Evolutionary conservation across 2,113 vertebrate genomes (phyloP).

Genomic region (Thinocorus orbignyianus): DNA sequence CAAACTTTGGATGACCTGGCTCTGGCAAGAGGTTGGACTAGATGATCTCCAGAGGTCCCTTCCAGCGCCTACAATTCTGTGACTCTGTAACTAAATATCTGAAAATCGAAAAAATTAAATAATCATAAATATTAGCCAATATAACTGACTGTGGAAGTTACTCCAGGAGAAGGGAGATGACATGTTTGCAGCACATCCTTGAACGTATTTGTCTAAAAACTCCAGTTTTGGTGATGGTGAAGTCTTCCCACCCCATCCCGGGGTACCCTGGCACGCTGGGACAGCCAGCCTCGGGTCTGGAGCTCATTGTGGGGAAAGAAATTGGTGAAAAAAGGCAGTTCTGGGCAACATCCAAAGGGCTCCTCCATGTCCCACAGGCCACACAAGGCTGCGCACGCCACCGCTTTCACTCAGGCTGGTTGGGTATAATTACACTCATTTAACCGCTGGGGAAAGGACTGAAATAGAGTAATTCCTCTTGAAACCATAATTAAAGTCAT

Average conservation of each 20-base stretch:
- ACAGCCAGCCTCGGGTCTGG: background rate
- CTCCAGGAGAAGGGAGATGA: background rate
- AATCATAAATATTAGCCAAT: background rate
- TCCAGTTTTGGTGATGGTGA: accelerated
- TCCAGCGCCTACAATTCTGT: background rate
- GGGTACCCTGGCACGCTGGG: accelerated
- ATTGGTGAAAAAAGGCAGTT: background rate
- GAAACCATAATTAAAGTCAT: background rate
- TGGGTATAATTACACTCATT: background rate
- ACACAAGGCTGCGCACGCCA: accelerated
- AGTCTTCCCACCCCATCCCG: background rate
- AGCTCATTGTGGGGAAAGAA: background rate
- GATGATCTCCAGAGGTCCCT: background rate
- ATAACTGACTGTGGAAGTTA: background rate
- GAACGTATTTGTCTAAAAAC: background rate
- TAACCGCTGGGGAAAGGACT: background rate
- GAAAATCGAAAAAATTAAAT: too few relatives aligned
- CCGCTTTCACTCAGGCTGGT: background rate
- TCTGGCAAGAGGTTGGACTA: background rate
- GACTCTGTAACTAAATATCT: background rate
- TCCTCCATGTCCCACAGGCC: accelerated
- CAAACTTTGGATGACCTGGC: background rate
- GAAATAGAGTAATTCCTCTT: background rate
- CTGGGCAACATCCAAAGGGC: background rate
- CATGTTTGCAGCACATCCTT: accelerated